Evolutionary conservation across 2,113 vertebrate species (phyloP).

Genomic region (Muntiacus reevesi): DNA sequence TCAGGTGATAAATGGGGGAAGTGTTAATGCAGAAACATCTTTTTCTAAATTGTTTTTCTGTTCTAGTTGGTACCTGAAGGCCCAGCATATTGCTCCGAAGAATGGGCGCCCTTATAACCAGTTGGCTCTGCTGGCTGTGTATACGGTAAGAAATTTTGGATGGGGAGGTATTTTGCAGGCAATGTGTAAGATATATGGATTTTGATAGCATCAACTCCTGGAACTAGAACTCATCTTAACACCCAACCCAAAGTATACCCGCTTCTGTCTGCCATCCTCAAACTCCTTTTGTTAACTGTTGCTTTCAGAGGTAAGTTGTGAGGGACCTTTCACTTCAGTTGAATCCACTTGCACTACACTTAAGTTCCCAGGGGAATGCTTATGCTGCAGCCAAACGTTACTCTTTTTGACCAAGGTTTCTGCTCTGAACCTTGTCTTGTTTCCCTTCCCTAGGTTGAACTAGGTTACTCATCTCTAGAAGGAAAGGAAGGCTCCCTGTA

Average conservation of each 20-base stretch:
- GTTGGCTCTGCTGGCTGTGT: conserved; percentile 95
- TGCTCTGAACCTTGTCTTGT: neutral
- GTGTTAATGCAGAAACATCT: neutral
- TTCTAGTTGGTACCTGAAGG: conserved; percentile 97
- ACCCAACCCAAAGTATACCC: neutral
- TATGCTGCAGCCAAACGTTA: neutral
- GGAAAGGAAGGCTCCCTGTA: neutral
- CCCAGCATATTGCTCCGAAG: conserved; percentile 98
- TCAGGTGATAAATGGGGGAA: neutral
- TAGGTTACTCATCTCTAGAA: neutral
- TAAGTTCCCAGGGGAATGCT: neutral
- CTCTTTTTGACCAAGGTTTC: neutral
- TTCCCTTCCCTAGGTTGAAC: neutral
- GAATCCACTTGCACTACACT: neutral
- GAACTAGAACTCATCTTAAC: neutral
- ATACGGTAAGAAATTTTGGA: conserved; percentile 88
- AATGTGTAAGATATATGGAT: neutral
- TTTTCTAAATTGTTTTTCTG: conserved; percentile 29
- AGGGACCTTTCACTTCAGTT: neutral
- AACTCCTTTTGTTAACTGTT: neutral
- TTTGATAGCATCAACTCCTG: neutral
- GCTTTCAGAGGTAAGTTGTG: conserved; percentile 20
- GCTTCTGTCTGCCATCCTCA: neutral
- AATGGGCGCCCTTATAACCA: conserved; percentile 98
- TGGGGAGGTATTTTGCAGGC: neutral